Evolutionary conservation across 2,113 vertebrate genomes (phyloP).

Genomic region (Xenus cinereus): DNA sequence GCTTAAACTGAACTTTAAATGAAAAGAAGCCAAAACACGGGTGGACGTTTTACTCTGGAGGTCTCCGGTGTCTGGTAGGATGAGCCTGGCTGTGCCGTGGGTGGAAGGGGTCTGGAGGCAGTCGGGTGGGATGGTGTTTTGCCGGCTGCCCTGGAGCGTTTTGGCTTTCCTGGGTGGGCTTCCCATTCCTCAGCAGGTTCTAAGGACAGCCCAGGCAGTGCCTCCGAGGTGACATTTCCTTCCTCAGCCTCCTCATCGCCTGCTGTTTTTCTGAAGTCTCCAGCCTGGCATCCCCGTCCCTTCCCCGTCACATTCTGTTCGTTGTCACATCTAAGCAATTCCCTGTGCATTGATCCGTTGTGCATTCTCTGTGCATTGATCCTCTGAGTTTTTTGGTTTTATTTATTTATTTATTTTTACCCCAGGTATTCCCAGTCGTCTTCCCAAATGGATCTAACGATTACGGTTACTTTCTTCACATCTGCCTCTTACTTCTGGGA

Average conservation of each 20-base stretch:
- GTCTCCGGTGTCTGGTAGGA: too few species aligned
- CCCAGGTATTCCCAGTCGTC: fast-evolving
- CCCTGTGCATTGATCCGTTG: too few species aligned
- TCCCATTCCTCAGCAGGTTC: not conserved
- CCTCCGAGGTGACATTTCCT: not conserved
- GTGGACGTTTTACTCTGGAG: not conserved
- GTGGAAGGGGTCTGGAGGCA: not conserved
- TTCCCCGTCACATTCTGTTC: not conserved
- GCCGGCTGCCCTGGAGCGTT: not conserved
- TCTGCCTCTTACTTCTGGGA: not conserved
- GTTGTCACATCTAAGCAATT: not conserved
- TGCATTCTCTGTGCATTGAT: too few species aligned
- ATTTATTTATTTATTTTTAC: not conserved
- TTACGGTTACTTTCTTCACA: not conserved
- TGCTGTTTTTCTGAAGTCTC: not conserved
- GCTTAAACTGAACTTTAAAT: not conserved
- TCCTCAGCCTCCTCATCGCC: not conserved
- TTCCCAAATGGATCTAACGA: not conserved
- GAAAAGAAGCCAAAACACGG: fast-evolving
- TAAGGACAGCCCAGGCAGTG: not conserved
- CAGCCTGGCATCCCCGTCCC: not conserved
- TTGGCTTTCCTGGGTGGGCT: not conserved
- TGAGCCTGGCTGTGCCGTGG: not conserved
- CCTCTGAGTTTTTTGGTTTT: not conserved
- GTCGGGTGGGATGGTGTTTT: not conserved